Evolutionary conservation across 2,888 invertebrate species (phyloP), one percentile per base, ranked within the genome.

Genomic region (Muscina levida): DNA sequence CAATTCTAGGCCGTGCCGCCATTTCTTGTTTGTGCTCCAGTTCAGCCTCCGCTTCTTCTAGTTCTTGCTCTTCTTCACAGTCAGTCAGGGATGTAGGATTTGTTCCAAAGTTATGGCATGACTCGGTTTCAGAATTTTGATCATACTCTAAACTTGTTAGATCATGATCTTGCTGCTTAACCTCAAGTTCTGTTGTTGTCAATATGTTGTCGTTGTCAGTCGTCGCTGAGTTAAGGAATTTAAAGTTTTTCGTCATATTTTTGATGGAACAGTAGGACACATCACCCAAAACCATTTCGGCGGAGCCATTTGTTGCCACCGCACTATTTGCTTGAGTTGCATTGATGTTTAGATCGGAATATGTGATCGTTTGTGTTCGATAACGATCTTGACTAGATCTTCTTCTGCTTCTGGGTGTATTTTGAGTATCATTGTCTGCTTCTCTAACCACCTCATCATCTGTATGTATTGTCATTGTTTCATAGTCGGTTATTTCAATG

Each of bases 331-430:
- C 19, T 66, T 78, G 70, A 0, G 19, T 37, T 57, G 67, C 22
- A 39, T 39, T 72, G 6, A 48, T 22, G 1, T 72, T 68, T 11
- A 82, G 15, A 31, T 77, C 70, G 0, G 86, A 86, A 73, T 85
- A 89, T 13, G 85, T 83, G 19, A 95, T 89, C 0, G 95, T 95
- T 85, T 94, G 93, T 1, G 96, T 96, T 85, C 93, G 92, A 88
- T 94, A 96, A 67, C 96, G 92, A 62, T 95, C 95, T 5, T 93
- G 93, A 82, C 85, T 87, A 77, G 85, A 84, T 3, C 87, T 84
- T 31, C 88, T 71, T 3, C 87, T 79, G 1, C 83, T 87, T 51
- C 82, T 77, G 10, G 81, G 72, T 19, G 77, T 81, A 15, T 39
- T 81, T 51, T 68, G 24, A 13, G 19, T 22, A 42, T 68, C 77